Evolutionary conservation across 2,888 invertebrate species (phyloP).

Genomic region (Drosophila greeni): DNA sequence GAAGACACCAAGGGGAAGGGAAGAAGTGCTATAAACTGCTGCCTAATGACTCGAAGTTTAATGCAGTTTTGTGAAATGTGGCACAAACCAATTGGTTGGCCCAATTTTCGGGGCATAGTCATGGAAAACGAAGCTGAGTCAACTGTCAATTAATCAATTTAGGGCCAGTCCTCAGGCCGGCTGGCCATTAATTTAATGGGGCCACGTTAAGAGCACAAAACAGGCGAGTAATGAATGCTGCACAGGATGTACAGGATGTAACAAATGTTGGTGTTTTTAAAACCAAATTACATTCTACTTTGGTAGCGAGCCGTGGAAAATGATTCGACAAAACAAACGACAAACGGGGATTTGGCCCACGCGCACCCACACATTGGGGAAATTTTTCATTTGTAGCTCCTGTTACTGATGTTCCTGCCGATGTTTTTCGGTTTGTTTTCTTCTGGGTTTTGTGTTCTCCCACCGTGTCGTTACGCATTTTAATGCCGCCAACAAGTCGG

Average conservation of each 20-base stretch:
- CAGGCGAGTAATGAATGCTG: no score
- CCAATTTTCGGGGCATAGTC: constrained; percentile 33
- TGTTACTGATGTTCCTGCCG: constrained; percentile 13
- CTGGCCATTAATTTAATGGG: constrained; percentile 65
- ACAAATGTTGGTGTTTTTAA: constrained; percentile 61
- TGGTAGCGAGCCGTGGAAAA: constrained; percentile 45
- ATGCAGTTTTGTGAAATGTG: constrained; percentile 60
- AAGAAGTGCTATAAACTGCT: constrained; percentile 10
- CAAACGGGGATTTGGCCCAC: constrained; percentile 55
- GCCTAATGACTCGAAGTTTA: constrained; percentile 60
- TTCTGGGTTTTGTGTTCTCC: constrained; percentile 9
- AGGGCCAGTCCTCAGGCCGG: constrained; percentile 33
- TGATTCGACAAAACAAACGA: constrained; percentile 47
- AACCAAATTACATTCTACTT: constrained; percentile 44
- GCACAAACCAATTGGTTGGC: constrained; percentile 34
- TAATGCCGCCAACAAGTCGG: constrained; percentile 49
- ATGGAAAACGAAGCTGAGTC: constrained; percentile 53
- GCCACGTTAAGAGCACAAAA: constrained; percentile 40
- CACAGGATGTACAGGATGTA: no score
- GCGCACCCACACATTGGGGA: constrained; percentile 19
- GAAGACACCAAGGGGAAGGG: not conserved
- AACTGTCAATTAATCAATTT: constrained; percentile 73
- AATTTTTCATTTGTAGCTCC: constrained; percentile 48
- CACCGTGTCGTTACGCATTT: constrained; percentile 48
- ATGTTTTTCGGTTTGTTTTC: constrained; percentile 28